Evolutionary conservation across 2,113 vertebrate genomes (phyloP).

Genomic region (Lamprologus lemairii): DNA sequence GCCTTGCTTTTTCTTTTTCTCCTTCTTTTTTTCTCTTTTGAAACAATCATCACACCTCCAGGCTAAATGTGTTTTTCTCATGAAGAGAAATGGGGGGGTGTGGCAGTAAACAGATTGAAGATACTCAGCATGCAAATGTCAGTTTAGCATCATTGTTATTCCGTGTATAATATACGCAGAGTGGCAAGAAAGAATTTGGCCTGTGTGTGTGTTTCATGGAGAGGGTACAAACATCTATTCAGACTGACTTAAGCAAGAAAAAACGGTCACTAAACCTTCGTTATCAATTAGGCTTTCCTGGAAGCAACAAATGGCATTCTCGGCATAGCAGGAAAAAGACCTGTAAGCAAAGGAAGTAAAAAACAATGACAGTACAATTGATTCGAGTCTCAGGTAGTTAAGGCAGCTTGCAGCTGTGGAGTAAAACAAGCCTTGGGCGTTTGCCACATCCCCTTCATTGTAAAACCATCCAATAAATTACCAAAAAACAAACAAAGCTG

Average conservation of each 20-base stretch:
- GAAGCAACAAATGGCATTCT: not conserved
- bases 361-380: not conserved
- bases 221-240: not conserved
- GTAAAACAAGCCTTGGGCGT: not conserved
- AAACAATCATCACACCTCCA: not conserved
- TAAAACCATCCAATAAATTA: slow-evolving; percentile 36
- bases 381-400: not conserved
- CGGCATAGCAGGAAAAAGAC: not conserved
- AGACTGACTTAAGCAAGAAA: not conserved
- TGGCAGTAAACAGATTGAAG: not conserved
- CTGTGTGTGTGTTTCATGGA: not conserved
- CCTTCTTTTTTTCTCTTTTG: not conserved
- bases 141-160: not conserved
- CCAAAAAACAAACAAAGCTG: slow-evolving; percentile 26
- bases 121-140: not conserved
- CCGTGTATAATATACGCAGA: not conserved
- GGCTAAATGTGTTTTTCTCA: not conserved
- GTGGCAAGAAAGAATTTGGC: not conserved
- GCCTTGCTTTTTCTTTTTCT: not conserved
- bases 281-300: not conserved
- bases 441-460: not conserved
- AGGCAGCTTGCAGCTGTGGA: not conserved
- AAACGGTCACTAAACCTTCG: not conserved
- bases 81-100: not conserved
- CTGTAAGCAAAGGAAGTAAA: not conserved